Base-by-base conservation (phyloP, 2,113 vertebrate genomes). In the Varanus salvator region DNA sequence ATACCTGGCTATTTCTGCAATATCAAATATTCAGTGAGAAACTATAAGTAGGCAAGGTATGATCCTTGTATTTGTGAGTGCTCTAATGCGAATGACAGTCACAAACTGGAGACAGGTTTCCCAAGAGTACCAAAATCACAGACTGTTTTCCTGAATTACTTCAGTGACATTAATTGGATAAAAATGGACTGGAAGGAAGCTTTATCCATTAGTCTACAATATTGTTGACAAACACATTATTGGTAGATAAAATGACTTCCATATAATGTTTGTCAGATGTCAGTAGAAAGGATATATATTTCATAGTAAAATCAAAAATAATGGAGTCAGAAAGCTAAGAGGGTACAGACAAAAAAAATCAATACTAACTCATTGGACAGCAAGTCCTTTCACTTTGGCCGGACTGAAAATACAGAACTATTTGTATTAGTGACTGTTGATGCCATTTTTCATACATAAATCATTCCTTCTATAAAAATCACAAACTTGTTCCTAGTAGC, bases 261-360 rank as follows among this genome's bases (percentile, higher is more conserved):
- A 98, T 96, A 98, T 97, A 97, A 91, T 98, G 97, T 98, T 98
- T 98, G 97, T 97, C 97, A 98, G 98, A 97, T 98, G 97, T 97
- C 98, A 98, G 97, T 88, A 95, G 92, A 93, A 96, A 93, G 97
- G 97, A 98, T 96, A 97, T 96, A 96, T 95, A 98, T 98, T 98
- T 98, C 97, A 98, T 95, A 97, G 96, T 95, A 97, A 98, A 98
- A 98, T 97, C 96, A 97, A 97, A 98, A 98, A 98, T 97, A 98
- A 98, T 97, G 97, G 97, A 98, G 96, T 96, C 94, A 96, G 97
- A 98, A 98, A 96, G 93, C 94, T 92, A 93, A 96, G 89, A 89
- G 95, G 96, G 96, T 93, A 94, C 92, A 96, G 95, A 95, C 89
- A 92, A 94, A 94, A 97, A 97, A 96, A 96, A 97, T 98, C 98